phyloP scores from a whole-genome alignment of 2,888 invertebrate species.

The Trichopoda pennipes region DNA sequence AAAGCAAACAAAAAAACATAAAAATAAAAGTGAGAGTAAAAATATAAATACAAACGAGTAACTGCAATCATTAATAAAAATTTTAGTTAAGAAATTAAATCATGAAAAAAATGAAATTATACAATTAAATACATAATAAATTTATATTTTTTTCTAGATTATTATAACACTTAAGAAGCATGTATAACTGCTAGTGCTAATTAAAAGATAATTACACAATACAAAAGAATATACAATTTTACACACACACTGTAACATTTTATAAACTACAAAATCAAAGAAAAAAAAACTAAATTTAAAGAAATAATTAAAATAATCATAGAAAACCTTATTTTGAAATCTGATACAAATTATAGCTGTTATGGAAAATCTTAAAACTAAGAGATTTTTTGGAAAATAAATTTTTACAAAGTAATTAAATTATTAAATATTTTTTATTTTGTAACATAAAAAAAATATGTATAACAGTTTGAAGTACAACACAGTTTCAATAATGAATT shows the following conservation, averaged over 20 bases:
- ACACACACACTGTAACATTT: slow-evolving; percentile 58
- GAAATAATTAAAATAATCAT: not conserved
- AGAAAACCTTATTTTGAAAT: slow-evolving; percentile 13
- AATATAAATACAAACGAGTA: slow-evolving; percentile 6
- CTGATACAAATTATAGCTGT: slow-evolving; percentile 14
- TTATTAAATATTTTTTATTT: not conserved
- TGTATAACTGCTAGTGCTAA: slow-evolving; percentile 39
- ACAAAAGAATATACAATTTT: slow-evolving; percentile 42
- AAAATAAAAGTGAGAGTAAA: slow-evolving; percentile 18
- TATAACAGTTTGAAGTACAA: slow-evolving; percentile 24
- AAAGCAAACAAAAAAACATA: not conserved
- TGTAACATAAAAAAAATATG: not conserved
- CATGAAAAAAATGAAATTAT: slow-evolving; percentile 34
- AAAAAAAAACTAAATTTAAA: slow-evolving; percentile 27
- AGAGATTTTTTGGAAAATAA: slow-evolving; percentile 11
- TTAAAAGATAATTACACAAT: slow-evolving; percentile 30
- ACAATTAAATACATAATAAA: slow-evolving; percentile 55
- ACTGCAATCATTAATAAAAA: slow-evolving; percentile 26
- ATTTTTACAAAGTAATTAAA: slow-evolving; percentile 10
- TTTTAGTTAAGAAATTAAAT: slow-evolving; percentile 20
- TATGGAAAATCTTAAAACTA: slow-evolving; percentile 7
- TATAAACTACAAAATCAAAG: slow-evolving; percentile 65
- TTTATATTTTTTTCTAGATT: slow-evolving; percentile 76
- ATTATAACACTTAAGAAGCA: slow-evolving; percentile 62
- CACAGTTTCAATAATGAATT: not conserved